Percentiles rank a stretch among this genome's conserved stretches.
phyloP scores from a whole-genome alignment of 2,888 invertebrate species.

The Acronicta alni region DNA sequence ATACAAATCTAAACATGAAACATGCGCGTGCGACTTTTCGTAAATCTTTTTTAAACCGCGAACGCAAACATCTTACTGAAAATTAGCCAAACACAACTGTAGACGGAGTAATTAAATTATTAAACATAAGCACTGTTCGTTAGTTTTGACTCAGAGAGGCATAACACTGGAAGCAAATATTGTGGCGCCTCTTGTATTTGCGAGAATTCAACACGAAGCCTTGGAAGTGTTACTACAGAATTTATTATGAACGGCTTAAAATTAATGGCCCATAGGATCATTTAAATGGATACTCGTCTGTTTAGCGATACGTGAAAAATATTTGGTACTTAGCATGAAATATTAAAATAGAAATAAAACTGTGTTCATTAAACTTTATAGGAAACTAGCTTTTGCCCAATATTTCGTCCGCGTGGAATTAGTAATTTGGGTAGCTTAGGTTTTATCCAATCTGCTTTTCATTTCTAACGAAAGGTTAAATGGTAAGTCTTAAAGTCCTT shows the following conservation, averaged over 20 bases:
- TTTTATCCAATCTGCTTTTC: too few species aligned
- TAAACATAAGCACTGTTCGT: constrained; percentile 16
- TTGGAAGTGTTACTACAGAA: constrained; percentile 21
- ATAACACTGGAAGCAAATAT: constrained; percentile 30
- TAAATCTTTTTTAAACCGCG: neutral
- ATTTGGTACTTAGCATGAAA: neutral
- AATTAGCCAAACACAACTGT: neutral
- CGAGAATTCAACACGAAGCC: constrained; percentile 19
- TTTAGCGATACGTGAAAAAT: neutral
- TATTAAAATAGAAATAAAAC: too few species aligned
- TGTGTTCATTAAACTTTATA: too few species aligned
- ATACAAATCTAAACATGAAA: neutral
- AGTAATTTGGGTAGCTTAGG: too few species aligned
- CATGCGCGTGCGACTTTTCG: too few species aligned
- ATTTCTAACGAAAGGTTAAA: too few species aligned
- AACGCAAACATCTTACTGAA: neutral
- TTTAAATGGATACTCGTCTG: neutral
- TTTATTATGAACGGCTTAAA: constrained; percentile 21
- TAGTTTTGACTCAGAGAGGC: constrained; percentile 19
- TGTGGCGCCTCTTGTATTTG: constrained; percentile 33
- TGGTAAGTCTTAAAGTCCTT: too few species aligned
- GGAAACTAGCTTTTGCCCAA: too few species aligned
- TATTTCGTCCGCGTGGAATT: too few species aligned
- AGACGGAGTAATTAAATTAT: constrained; percentile 18
- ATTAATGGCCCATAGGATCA: constrained; percentile 11